These are phyloP conservation scores for Aelia acuminata DNA, from an alignment of 2,888 invertebrate species.

Conservation along the genomic window DNA sequence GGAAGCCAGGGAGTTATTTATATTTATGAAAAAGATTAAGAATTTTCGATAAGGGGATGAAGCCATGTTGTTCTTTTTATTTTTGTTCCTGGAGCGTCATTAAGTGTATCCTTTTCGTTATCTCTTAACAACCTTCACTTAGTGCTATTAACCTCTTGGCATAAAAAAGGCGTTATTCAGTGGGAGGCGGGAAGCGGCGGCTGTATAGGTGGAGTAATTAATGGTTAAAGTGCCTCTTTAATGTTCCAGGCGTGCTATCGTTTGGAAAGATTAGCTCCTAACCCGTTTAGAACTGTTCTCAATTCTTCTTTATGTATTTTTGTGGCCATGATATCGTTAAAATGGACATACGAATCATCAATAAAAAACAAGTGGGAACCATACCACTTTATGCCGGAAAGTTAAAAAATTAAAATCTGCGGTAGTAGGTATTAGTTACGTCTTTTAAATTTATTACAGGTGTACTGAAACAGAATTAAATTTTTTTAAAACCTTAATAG, in stretches of 20 bases:
- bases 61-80: background rate
- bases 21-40: background rate
- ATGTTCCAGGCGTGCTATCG: background rate
- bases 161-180: background rate
- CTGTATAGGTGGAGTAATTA: background rate
- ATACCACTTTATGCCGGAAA: too few species aligned
- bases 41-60: background rate
- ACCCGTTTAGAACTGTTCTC: background rate
- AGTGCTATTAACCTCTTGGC: background rate
- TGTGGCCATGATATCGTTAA: background rate
- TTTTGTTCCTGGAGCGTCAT: background rate
- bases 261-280: background rate
- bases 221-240: background rate
- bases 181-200: background rate
- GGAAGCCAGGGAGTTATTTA: background rate
- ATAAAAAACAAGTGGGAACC: too few species aligned
- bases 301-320: background rate
- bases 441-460: too few species aligned
- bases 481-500: too few species aligned
- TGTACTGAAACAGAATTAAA: too few species aligned
- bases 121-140: conserved; percentile 16
- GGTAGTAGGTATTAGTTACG: too few species aligned
- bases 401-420: too few species aligned
- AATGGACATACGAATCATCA: background rate
- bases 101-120: background rate